These are phyloP conservation scores for Heterodera filipjevi DNA, from an alignment of 2,888 invertebrate species.

Conservation along the genomic window DNA sequence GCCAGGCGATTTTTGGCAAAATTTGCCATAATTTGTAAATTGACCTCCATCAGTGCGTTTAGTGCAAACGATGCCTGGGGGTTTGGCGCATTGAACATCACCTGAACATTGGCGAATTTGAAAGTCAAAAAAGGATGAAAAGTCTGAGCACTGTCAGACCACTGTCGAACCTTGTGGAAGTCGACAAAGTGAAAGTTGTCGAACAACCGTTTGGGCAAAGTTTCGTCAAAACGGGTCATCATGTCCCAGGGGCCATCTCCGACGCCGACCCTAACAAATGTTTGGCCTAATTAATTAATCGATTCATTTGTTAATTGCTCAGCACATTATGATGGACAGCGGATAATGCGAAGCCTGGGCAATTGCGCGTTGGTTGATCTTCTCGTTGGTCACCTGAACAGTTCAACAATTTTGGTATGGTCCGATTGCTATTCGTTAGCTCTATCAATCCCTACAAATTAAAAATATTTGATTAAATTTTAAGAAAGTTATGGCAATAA, in stretches of 20 bases:
- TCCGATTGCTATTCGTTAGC: too few species aligned
- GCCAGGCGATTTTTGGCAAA: neutral
- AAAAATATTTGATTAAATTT: too few species aligned
- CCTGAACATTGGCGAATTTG: constrained; percentile 45
- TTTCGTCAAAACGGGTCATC: constrained; percentile 70
- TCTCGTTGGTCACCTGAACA: constrained; percentile 67
- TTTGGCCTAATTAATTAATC: neutral
- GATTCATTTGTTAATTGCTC: neutral
- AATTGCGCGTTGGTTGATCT: constrained; percentile 68
- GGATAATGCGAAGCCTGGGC: constrained; percentile 69
- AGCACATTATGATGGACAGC: constrained; percentile 68
- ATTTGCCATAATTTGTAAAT: neutral
- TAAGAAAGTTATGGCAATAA: too few species aligned
- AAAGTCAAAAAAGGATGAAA: neutral
- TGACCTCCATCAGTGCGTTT: constrained; percentile 68
- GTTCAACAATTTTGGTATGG: too few species aligned
- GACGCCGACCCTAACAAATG: constrained; percentile 68
- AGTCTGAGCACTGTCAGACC: neutral
- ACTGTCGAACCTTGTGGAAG: constrained; percentile 65
- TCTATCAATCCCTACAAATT: too few species aligned
- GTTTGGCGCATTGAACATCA: constrained; percentile 65
- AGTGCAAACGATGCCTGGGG: constrained; percentile 68
- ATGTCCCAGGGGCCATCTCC: constrained; percentile 70
- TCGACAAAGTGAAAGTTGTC: constrained; percentile 71
- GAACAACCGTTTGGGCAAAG: constrained; percentile 68